A percentile compares a stretch with the other conserved stretches of the same genome.
Evolutionary conservation across 2,113 vertebrate genomes (phyloP).

Genomic region (Thamnophis sirtalis): DNA sequence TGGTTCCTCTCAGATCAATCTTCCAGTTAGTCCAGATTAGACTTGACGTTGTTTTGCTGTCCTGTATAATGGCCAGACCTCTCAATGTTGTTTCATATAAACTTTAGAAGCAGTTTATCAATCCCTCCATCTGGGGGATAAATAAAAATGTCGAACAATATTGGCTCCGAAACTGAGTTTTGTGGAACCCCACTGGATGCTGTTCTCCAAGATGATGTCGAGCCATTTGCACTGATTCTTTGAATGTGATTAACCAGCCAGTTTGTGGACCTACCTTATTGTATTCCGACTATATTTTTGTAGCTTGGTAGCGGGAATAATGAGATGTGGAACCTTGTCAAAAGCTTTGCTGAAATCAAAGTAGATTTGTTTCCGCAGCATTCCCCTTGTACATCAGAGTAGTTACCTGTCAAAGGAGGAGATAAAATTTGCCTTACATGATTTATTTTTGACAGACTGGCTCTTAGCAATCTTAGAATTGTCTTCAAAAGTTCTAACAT

Average conservation of each 20-base stretch:
- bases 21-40: background rate
- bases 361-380: background rate
- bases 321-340: background rate
- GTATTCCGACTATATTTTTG: background rate
- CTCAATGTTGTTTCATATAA: background rate
- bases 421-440: background rate
- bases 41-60: background rate
- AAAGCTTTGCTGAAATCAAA: background rate
- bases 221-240: background rate
- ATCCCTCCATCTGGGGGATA: background rate
- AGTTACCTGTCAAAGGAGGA: background rate
- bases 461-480: background rate
- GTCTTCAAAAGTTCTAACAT: background rate
- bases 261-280: background rate
- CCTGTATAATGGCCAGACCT: background rate
- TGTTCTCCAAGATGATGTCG: background rate
- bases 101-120: background rate
- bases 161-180: background rate
- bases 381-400: background rate
- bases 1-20: background rate
- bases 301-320: background rate
- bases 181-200: background rate
- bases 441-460: background rate
- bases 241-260: background rate
- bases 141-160: background rate